These are phyloP conservation scores for Peribatodes rhomboidaria DNA, from an alignment of 2,888 invertebrate species.

Conservation along the genomic window DNA sequence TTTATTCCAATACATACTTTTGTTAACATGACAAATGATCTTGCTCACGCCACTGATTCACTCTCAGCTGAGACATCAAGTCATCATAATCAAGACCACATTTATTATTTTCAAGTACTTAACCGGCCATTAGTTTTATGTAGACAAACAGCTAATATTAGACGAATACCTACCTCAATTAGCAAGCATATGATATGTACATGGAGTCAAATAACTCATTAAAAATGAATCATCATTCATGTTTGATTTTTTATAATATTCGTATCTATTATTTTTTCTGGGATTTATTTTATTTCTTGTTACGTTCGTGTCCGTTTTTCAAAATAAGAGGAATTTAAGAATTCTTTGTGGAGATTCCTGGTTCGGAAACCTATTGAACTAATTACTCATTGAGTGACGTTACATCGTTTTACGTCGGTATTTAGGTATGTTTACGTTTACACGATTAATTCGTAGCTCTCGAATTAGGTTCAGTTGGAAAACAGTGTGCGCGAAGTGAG, in stretches of 20 bases:
- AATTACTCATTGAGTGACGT: slow-evolving; percentile 30
- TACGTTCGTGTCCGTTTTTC: not conserved
- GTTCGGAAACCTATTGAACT: slow-evolving; percentile 23
- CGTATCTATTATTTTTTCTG: not conserved
- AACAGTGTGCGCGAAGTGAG: slow-evolving; percentile 20
- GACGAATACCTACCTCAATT: not conserved
- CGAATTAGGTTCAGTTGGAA: slow-evolving; percentile 32
- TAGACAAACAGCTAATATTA: slow-evolving; percentile 4
- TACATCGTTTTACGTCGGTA: slow-evolving; percentile 29
- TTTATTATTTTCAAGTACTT: slow-evolving; percentile 6
- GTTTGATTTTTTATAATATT: not conserved
- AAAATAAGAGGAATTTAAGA: not conserved
- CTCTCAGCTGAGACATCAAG: slow-evolving; percentile 29
- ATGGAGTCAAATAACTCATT: slow-evolving; percentile 26
- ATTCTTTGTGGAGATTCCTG: not conserved
- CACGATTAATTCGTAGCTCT: slow-evolving; percentile 27
- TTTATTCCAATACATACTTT: slow-evolving; percentile 37
- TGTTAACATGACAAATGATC: slow-evolving; percentile 54
- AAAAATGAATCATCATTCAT: slow-evolving; percentile 14
- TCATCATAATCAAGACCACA: slow-evolving; percentile 33
- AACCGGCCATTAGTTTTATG: slow-evolving; percentile 9
- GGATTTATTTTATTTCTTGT: not conserved
- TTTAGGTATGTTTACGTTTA: slow-evolving; percentile 33
- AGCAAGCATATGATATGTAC: slow-evolving; percentile 15
- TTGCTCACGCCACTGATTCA: slow-evolving; percentile 50